Percentiles rank a stretch among this genome's conserved stretches.
Conservation (phyloP, 2,797 vertebrate genomes). For the Naso thynnoides region DNA sequence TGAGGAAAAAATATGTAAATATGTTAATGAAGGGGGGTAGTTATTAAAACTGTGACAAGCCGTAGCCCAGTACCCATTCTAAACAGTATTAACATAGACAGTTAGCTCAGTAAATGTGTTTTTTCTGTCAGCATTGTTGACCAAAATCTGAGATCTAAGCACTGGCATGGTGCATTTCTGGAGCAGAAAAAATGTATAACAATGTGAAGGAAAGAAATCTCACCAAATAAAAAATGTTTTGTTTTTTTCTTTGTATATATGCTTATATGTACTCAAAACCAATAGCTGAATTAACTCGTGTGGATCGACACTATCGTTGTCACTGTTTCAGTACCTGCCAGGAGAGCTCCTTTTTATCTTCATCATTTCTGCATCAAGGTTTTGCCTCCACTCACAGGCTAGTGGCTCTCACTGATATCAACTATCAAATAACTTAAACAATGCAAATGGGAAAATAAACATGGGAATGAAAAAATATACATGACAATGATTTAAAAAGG, state of each 20-base stretch:
- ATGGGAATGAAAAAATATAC: slow-evolving; percentile 31
- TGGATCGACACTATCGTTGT: background rate
- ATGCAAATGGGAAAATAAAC: slow-evolving; percentile 25
- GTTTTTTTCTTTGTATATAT: slow-evolving; percentile 32
- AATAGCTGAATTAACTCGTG: background rate
- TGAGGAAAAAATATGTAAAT: background rate
- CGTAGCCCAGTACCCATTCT: slow-evolving; percentile 11
- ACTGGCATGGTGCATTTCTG: background rate
- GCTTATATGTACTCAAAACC: background rate
- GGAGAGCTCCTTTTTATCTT: background rate
- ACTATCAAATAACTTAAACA: slow-evolving; percentile 7
- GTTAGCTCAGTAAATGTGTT: background rate
- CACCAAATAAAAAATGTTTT: slow-evolving; percentile 47
- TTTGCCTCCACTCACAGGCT: background rate
- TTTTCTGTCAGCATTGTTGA: slow-evolving; percentile 38
- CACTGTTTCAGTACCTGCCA: background rate
- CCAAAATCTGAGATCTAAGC: slow-evolving; percentile 31
- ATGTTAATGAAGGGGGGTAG: background rate
- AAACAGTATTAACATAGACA: slow-evolving; percentile 64
- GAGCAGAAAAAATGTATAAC: slow-evolving; percentile 1
- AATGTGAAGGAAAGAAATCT: slow-evolving; percentile 21
- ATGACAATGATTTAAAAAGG: slow-evolving; percentile 81
- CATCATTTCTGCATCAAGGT: background rate
- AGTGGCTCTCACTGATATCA: background rate
- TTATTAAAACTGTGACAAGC: background rate